phyloP scores from a whole-genome alignment of 1,140 invertebrate genomes.

The Aphelenchoides besseyi region DNA sequence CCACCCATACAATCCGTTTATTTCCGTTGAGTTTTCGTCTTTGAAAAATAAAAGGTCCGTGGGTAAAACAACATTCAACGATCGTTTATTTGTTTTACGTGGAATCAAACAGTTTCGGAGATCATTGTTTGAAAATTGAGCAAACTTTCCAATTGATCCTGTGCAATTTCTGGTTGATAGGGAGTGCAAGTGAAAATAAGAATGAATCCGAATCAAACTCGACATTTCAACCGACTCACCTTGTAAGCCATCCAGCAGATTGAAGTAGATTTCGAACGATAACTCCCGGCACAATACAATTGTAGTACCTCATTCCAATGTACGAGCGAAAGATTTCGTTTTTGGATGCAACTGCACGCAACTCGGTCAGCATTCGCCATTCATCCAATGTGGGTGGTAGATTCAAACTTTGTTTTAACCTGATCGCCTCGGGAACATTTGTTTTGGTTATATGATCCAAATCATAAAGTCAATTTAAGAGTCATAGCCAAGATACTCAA shows the following conservation, averaged over 20 bases:
- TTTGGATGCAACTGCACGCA: slow-evolving; percentile 46
- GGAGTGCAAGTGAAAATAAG: slow-evolving; percentile 71
- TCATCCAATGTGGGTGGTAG: slow-evolving; percentile 55
- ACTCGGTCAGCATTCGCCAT: slow-evolving; percentile 55
- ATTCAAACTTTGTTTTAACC: slow-evolving; percentile 41
- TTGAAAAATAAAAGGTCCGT: no score
- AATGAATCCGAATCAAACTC: slow-evolving; percentile 49
- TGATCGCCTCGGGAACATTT: slow-evolving; percentile 57
- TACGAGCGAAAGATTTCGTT: slow-evolving; percentile 77
- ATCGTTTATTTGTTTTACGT: no score
- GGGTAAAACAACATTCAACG: no score
- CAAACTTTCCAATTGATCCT: slow-evolving; percentile 89
- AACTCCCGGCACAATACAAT: slow-evolving; percentile 78
- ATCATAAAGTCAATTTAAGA: slow-evolving; percentile 40
- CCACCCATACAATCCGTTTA: no score
- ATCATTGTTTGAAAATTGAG: slow-evolving; percentile 98
- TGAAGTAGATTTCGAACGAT: slow-evolving; percentile 96
- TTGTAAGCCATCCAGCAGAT: slow-evolving; percentile 88
- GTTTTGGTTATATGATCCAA: slow-evolving; percentile 55
- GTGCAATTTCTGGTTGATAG: slow-evolving; percentile 81
- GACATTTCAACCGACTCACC: slow-evolving; percentile 1
- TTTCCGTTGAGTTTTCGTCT: no score
- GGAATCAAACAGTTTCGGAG: no score
- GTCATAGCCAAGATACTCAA: neutral
- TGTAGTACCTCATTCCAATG: slow-evolving; percentile 98